Conservation (phyloP, 2,888 invertebrate species). For the Drosophila atripex region DNA sequence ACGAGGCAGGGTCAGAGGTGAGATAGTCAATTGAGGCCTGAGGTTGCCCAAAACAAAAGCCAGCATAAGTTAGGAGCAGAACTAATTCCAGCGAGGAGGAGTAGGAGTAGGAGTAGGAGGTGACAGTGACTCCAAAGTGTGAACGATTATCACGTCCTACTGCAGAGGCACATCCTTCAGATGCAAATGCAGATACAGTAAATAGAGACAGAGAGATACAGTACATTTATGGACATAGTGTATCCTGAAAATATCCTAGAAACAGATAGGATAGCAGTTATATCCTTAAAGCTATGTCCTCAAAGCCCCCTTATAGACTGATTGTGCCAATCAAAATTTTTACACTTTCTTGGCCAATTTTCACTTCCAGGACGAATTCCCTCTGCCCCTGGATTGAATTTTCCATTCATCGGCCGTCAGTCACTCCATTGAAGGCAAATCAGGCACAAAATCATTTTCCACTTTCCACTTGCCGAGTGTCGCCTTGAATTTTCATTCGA, state of each 20-base stretch:
- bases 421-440: slow-evolving; percentile 25
- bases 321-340: background rate
- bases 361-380: background rate
- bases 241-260: too few species aligned
- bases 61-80: slow-evolving; percentile 3
- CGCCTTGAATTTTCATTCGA: slow-evolving; percentile 6
- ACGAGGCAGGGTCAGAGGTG: slow-evolving; percentile 6
- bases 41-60: slow-evolving; percentile 9
- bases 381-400: background rate
- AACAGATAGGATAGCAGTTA: too few species aligned
- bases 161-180: background rate
- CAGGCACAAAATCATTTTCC: slow-evolving; percentile 18
- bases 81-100: background rate
- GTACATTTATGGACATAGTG: too few species aligned
- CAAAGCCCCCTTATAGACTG: background rate
- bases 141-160: slow-evolving; percentile 21
- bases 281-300: too few species aligned
- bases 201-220: slow-evolving; percentile 2
- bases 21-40: slow-evolving; percentile 28
- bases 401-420: slow-evolving; percentile 2
- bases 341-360: background rate
- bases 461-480: slow-evolving; percentile 6
- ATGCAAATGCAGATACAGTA: background rate
- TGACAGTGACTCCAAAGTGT: background rate
- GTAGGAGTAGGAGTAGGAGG: background rate